Conservation (phyloP, 1,140 invertebrate species). For the Pseudomyrmex gracilis region DNA sequence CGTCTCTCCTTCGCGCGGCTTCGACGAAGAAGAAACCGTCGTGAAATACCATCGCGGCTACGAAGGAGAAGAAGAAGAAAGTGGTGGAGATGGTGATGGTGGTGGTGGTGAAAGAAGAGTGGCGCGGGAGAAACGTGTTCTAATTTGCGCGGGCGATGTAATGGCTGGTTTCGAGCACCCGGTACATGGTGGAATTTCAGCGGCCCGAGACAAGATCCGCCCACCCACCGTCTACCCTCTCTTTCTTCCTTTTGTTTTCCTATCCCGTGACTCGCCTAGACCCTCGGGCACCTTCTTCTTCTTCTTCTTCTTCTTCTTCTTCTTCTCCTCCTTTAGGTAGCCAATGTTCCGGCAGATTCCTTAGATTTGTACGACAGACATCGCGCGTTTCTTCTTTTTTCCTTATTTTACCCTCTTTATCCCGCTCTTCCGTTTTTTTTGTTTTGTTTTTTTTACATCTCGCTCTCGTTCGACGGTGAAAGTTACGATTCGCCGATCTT, state of each 20-base stretch:
- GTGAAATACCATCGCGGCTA: conserved; percentile 33
- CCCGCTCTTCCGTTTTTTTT: neutral
- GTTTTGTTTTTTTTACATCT: conserved; percentile 32
- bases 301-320: conserved; percentile 33
- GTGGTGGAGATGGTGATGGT: neutral
- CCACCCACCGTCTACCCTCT: conserved; percentile 19
- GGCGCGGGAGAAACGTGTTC: conserved; percentile 27
- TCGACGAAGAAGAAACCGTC: conserved; percentile 14
- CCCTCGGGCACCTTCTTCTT: neutral
- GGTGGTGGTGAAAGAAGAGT: too few relatives aligned
- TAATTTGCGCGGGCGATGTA: conserved; percentile 59
- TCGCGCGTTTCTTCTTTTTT: conserved; percentile 2
- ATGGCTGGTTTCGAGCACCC: conserved; percentile 60
- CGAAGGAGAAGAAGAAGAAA: neutral
- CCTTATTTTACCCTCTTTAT: neutral
- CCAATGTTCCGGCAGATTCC: conserved; percentile 60
- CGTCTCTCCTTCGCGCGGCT: conserved; percentile 19
- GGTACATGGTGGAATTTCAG: conserved; percentile 60
- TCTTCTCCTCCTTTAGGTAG: conserved; percentile 52
- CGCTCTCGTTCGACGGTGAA: conserved; percentile 40
- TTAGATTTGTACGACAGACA: conserved; percentile 63
- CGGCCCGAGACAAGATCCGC: conserved; percentile 50
- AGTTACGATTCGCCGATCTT: conserved; percentile 39
- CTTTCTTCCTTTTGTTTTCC: neutral
- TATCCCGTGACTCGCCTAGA: conserved; percentile 23